Base-by-base conservation (phyloP, 2,888 invertebrate genomes). In the Caenorhabditis plicata region DNA sequence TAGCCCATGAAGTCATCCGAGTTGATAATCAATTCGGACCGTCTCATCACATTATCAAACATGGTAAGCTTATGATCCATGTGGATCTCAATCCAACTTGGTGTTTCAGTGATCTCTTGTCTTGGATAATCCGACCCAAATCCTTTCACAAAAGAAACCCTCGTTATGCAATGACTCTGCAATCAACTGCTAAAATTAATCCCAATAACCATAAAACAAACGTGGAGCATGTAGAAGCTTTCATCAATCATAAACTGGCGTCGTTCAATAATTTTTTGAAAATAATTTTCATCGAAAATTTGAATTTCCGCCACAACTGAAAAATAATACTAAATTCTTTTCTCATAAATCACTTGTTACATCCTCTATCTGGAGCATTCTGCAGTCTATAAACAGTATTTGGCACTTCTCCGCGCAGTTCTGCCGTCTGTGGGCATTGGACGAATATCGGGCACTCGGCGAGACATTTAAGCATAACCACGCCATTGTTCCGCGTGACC, bases 41-140 rank as follows among this genome's bases (percentile, higher is more conserved):
- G n/a, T n/a, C n/a, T n/a, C n/a, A n/a, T n/a, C n/a, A n/a, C n/a
- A n/a, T n/a, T n/a, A n/a, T n/a, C n/a, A n/a, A n/a, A n/a, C n/a
- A n/a, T n/a, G n/a, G n/a, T n/a, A n/a, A n/a, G n/a, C n/a, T 27
- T 27, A 17, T 27, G 15, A 13, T 19, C 23, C 32, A 57, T 20
- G 7, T 31, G 20, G 11, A 96, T 90, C 83, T 98, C 96, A 63
- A 98, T 92, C 96, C 96, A 98, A 81, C 96, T 96, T 0, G 96
- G 96, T 0, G 95, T 96, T 41, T 92, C 92, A 0, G 95, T 96
- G 20, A 98, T 95, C 80, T 94, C 22, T 15, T 50, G 43, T 83
- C 96, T 87, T 55, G 94, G 94, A 83, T 98, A 98, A 84, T 96
- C 95, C 15, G 95, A 94, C 23, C 96, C 96, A 95, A 96, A 98